Evolutionary conservation across 2,113 vertebrate genomes (phyloP).

Genomic region (Coryphaenoides rupestris): DNA sequence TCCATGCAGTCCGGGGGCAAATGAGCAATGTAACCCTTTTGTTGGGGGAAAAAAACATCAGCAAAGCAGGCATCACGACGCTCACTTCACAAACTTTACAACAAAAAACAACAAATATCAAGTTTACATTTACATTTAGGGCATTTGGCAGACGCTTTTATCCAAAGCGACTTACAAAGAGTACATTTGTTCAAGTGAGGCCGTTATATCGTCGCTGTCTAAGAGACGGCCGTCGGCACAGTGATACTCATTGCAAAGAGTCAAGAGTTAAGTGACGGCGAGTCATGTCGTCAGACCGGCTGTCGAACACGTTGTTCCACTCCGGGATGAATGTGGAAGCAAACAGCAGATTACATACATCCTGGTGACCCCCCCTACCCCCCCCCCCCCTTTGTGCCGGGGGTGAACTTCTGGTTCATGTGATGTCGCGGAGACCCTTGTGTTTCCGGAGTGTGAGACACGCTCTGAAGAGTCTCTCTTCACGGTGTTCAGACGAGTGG

Average conservation of each 20-base stretch:
- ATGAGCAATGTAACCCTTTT: conserved; percentile 20
- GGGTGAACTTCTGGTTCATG: too few species aligned
- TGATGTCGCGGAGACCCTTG: too few species aligned
- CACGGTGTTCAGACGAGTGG: too few species aligned
- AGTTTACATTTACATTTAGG: too few species aligned
- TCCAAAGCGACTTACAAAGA: too few species aligned
- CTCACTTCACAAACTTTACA: conserved; percentile 6
- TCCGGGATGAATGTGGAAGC: not conserved
- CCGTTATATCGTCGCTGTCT: not conserved
- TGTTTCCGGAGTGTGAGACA: too few species aligned
- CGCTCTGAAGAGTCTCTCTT: too few species aligned
- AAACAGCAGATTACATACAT: not conserved
- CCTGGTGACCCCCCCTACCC: too few species aligned
- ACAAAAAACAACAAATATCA: too few species aligned
- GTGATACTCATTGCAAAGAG: conserved; percentile 24
- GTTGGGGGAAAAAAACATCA: conserved; percentile 12
- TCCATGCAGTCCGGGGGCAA: conserved; percentile 33
- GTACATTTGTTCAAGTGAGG: conserved; percentile 1
- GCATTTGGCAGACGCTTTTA: too few species aligned
- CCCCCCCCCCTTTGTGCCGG: too few species aligned
- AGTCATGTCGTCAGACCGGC: conserved; percentile 39
- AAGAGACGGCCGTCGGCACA: not conserved
- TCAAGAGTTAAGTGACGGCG: conserved; percentile 30
- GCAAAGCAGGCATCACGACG: conserved; percentile 6
- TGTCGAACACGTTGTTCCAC: conserved; percentile 4